These are phyloP conservation scores for Drosophila rellima DNA, from an alignment of 2,888 invertebrate species.

Conservation along the genomic window DNA sequence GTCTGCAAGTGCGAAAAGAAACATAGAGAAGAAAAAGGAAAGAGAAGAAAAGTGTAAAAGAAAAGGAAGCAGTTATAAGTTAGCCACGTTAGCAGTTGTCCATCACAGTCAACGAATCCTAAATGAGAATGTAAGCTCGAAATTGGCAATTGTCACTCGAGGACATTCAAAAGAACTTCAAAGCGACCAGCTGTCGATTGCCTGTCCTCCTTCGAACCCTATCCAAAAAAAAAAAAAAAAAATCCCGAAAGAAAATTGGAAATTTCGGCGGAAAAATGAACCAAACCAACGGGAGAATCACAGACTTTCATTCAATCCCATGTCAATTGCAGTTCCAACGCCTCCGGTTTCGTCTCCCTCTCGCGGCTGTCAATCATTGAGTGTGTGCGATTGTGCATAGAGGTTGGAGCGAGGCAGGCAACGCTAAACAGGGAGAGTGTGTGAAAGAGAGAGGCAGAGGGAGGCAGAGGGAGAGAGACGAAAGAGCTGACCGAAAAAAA, in stretches of 20 bases:
- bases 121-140: slow-evolving; percentile 15
- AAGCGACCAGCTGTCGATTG: slow-evolving; percentile 7
- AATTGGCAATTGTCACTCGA: slow-evolving; percentile 30
- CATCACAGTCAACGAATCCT: not conserved
- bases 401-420: not conserved
- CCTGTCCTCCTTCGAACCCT: slow-evolving; percentile 7
- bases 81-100: slow-evolving; percentile 1
- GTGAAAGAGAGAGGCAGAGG: not conserved
- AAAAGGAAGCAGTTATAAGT: not conserved
- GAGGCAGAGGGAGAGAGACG: not conserved
- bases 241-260: not conserved
- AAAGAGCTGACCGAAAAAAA: not conserved
- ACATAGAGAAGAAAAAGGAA: not conserved
- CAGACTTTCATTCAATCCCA: slow-evolving; percentile 46
- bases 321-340: slow-evolving; percentile 53
- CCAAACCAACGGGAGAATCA: slow-evolving; percentile 30
- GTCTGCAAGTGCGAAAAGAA: slow-evolving; percentile 51
- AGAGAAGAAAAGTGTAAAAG: not conserved
- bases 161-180: slow-evolving; percentile 15
- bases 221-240: not conserved
- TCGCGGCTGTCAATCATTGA: slow-evolving; percentile 21
- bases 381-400: slow-evolving; percentile 5
- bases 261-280: not conserved
- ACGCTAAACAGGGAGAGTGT: slow-evolving; percentile 2
- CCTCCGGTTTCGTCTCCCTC: slow-evolving; percentile 1